Base-by-base conservation (phyloP, 2,113 vertebrate genomes). In the Ranitomeya imitator region DNA sequence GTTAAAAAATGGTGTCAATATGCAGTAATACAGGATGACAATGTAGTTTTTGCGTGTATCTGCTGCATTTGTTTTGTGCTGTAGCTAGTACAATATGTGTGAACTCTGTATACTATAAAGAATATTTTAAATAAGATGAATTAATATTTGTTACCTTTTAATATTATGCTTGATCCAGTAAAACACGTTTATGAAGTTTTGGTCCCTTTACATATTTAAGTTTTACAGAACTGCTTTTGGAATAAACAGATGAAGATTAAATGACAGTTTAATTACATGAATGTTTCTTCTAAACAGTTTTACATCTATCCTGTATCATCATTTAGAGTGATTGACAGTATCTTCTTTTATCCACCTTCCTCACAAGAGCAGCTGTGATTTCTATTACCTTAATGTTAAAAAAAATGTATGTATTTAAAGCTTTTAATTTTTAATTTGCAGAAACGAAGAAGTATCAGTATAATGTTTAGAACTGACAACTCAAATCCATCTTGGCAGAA, bases 201-300 rank as follows among this genome's bases (percentile, higher is more conserved):
- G 26, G 21, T n/a, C 21, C 1, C 18, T 69, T 69, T 83, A 83
- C 61, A 83, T 83, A 83, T 83, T 71, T 71, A 85, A 37, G 15
- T 11, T 21, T 54, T 11, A 4, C 3, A 6, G 13, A 45, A 76
- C 54, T 85, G 59, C 60, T 85, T 85, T 60, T 60, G 31, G 31
- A 85, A 85, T 14, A 31, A 67, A 67, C 61, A 52, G 26, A 9
- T 52, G 52, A 83, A 83, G 81, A 63, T 60, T 76, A 85, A 59
- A 74, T 85, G 84, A 85, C 84, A 85, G 67, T 14, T 76, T 85
- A 76, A 85, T 85, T 85, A 8, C 84, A 76, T 85, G 55, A 76
- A 85, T 85, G 76, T 76, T 45, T 85, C 37, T 60, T 74, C 7
- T 8, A 85, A 85, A 74, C 69, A 74, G 19, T 69, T 85, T 85